These are phyloP conservation scores for Nematopogon swammerdamellus DNA, from an alignment of 2,888 invertebrate species.

Conservation along the genomic window DNA sequence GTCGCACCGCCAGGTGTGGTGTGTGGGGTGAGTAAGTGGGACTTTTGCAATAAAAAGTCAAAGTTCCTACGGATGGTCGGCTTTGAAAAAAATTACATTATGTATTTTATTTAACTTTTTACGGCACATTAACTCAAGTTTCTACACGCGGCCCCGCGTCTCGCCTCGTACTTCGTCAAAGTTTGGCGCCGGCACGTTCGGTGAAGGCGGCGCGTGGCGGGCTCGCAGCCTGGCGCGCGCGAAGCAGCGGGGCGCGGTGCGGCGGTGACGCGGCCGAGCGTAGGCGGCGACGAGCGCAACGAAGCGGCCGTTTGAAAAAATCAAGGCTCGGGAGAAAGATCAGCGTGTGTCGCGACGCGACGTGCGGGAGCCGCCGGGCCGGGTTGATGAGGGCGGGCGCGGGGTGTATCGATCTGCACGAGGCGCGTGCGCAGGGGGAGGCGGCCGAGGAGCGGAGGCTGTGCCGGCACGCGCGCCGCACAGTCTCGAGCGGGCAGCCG, in stretches of 20 bases:
- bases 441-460: constrained; percentile 20
- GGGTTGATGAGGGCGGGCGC: constrained; percentile 25
- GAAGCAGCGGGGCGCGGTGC: constrained; percentile 12
- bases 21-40: no score
- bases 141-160: constrained; percentile 13
- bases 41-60: no score
- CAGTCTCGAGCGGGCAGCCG: constrained; percentile 22
- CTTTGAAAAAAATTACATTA: background rate
- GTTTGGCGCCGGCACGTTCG: constrained; percentile 19
- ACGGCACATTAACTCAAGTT: constrained; percentile 16
- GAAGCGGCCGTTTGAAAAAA: constrained; percentile 28
- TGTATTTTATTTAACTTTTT: constrained; percentile 3
- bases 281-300: constrained; percentile 8
- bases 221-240: no score
- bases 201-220: constrained; percentile 15
- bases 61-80: background rate
- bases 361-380: constrained; percentile 17
- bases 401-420: constrained; percentile 49
- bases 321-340: constrained; percentile 23
- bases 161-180: constrained; percentile 18
- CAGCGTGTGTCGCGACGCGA: constrained; percentile 15
- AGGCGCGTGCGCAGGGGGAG: constrained; percentile 43
- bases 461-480: constrained; percentile 25
- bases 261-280: constrained; percentile 10
- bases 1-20: no score